Conservation (phyloP, 1,140 invertebrate genomes). For the Zaprionus ornatus region DNA sequence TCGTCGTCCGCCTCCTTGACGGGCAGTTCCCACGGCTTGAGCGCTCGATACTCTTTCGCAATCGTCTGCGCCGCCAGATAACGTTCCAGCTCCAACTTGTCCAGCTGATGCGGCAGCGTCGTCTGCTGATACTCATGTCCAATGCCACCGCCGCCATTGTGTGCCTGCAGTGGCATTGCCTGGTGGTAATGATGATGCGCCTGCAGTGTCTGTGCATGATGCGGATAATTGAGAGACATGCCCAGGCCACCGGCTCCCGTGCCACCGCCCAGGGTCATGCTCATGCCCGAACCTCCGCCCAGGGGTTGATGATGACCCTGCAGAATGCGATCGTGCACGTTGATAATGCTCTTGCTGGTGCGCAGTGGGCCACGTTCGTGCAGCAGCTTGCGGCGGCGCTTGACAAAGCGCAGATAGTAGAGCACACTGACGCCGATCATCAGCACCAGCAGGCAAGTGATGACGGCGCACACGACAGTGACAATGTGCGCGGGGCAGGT, state of each 20-base stretch:
- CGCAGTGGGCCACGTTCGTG: constrained; percentile 71
- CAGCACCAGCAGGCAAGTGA: constrained; percentile 73
- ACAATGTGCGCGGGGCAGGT: constrained; percentile 83
- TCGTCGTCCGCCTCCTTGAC: constrained; percentile 80
- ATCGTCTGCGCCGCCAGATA: constrained; percentile 81
- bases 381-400: constrained; percentile 71
- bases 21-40: constrained; percentile 82
- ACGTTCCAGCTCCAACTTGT: constrained; percentile 81
- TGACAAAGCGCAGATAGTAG: constrained; percentile 80
- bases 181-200: constrained; percentile 63
- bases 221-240: constrained; percentile 70
- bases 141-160: constrained; percentile 17
- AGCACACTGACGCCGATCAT: constrained; percentile 79
- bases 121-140: constrained; percentile 76
- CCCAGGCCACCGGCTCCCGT: constrained; percentile 35
- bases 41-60: constrained; percentile 79
- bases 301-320: constrained; percentile 71
- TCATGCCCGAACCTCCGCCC: constrained; percentile 60
- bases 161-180: constrained; percentile 68
- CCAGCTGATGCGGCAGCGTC: constrained; percentile 72
- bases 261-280: constrained; percentile 65
- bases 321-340: constrained; percentile 79
- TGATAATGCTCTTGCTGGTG: constrained; percentile 79
- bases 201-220: constrained; percentile 73
- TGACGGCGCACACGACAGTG: constrained; percentile 81